A percentile compares a stretch with the other conserved stretches of the same genome.
Conservation (phyloP, 2,113 vertebrate genomes). For the Mirza zaza region DNA sequence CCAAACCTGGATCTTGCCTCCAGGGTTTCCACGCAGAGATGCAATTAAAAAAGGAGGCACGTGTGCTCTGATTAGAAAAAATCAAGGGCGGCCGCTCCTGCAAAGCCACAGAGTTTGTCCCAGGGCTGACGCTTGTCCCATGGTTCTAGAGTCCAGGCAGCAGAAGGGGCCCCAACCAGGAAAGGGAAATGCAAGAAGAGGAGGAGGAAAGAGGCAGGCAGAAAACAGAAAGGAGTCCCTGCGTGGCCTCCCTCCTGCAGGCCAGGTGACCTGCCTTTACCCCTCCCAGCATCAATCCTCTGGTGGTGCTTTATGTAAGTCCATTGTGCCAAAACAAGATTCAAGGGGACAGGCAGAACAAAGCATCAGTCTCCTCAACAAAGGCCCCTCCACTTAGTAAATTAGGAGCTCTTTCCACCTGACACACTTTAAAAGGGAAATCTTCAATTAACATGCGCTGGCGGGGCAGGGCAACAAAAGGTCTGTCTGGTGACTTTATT, state of each 20-base stretch:
- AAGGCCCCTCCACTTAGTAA: slow-evolving; percentile 83
- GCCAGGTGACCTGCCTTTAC: slow-evolving; percentile 58
- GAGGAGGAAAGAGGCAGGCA: background rate
- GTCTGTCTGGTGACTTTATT: slow-evolving; percentile 72
- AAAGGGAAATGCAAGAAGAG: background rate
- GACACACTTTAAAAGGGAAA: slow-evolving; percentile 83
- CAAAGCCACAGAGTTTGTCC: background rate
- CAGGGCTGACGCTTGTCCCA: background rate
- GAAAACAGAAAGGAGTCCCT: background rate
- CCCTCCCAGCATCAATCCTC: slow-evolving; percentile 57
- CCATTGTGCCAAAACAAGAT: slow-evolving; percentile 82
- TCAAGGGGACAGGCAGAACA: slow-evolving; percentile 83
- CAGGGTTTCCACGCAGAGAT: slow-evolving; percentile 36
- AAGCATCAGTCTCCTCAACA: slow-evolving; percentile 76
- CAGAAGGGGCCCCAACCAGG: background rate
- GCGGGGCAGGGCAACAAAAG: slow-evolving; percentile 79
- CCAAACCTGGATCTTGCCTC: slow-evolving; percentile 11
- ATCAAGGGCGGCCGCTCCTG: background rate
- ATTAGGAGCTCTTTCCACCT: slow-evolving; percentile 82
- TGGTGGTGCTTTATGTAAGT: slow-evolving; percentile 70
- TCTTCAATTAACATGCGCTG: slow-evolving; percentile 83
- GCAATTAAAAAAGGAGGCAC: slow-evolving; percentile 15
- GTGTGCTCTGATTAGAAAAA: slow-evolving; percentile 29
- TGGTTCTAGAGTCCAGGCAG: background rate
- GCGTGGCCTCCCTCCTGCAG: background rate